These are phyloP conservation scores for Hylaeus anthracinus DNA, from an alignment of 1,140 invertebrate species.

Conservation along the genomic window DNA sequence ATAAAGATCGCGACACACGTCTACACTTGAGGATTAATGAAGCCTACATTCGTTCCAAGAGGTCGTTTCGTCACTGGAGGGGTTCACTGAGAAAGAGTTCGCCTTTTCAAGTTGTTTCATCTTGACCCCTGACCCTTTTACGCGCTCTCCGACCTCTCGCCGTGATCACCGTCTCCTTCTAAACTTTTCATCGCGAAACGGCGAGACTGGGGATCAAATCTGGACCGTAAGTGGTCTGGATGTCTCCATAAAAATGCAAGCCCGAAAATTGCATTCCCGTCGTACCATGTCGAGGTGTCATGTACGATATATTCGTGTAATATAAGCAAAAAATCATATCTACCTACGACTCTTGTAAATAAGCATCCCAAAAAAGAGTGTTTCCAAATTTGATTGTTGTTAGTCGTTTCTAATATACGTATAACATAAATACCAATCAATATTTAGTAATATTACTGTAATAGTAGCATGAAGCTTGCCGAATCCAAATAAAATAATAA, in stretches of 20 bases:
- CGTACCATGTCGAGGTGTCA: too few relatives aligned
- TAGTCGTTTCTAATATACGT: too few relatives aligned
- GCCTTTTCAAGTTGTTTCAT: neutral
- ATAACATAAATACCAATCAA: too few relatives aligned
- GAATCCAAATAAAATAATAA: too few relatives aligned
- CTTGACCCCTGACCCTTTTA: constrained; percentile 53
- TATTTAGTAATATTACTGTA: too few relatives aligned
- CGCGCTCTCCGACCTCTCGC: neutral
- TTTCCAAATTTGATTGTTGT: too few relatives aligned
- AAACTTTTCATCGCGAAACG: constrained; percentile 49
- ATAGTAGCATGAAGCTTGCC: too few relatives aligned
- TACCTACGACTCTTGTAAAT: too few relatives aligned
- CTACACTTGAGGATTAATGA: constrained; percentile 51
- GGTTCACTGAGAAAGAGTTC: neutral
- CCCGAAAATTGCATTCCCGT: constrained; percentile 4
- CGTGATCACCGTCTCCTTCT: constrained; percentile 19
- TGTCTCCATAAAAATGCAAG: constrained; percentile 4
- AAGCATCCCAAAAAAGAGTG: too few relatives aligned
- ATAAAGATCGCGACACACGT: constrained; percentile 11
- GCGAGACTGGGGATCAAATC: constrained; percentile 40
- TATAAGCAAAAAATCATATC: too few relatives aligned
- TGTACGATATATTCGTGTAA: too few relatives aligned
- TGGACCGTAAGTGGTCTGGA: constrained; percentile 5
- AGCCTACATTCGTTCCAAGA: constrained; percentile 43
- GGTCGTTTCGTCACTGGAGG: neutral